phyloP scores from a whole-genome alignment of 1,140 invertebrate genomes.

The Oppia nitens region DNA sequence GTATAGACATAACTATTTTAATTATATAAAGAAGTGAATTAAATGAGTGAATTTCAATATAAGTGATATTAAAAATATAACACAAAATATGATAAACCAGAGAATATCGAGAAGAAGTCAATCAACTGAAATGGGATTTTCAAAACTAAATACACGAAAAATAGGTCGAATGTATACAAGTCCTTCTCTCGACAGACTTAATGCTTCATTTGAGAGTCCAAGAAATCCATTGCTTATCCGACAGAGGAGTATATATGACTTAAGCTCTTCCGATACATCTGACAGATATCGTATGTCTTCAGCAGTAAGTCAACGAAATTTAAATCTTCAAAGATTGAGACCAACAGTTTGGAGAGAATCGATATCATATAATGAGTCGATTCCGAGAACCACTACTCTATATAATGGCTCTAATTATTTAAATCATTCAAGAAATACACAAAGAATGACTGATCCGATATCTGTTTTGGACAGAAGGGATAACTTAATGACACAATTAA shows the following conservation, averaged over 20 bases:
- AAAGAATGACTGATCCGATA: background rate
- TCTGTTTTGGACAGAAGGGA: background rate
- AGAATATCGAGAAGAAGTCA: too few species aligned
- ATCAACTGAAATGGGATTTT: background rate
- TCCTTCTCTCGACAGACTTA: background rate
- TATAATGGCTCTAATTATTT: background rate
- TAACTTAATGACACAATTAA: background rate
- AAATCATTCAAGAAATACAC: background rate
- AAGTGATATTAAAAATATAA: too few species aligned
- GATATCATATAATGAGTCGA: background rate
- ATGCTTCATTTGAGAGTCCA: background rate
- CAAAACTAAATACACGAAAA: background rate
- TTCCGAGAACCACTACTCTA: background rate
- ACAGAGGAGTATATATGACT: background rate
- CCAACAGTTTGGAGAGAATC: background rate
- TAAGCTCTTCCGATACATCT: background rate
- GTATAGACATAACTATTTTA: too few species aligned
- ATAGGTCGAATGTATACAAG: background rate
- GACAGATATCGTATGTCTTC: background rate
- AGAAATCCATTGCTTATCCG: background rate
- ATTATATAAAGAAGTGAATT: too few species aligned
- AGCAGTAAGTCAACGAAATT: background rate
- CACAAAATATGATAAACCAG: too few species aligned
- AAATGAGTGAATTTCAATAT: too few species aligned
- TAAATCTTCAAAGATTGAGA: background rate